Conservation (phyloP, 1,140 invertebrate species). For the Zaprionus ornatus region DNA sequence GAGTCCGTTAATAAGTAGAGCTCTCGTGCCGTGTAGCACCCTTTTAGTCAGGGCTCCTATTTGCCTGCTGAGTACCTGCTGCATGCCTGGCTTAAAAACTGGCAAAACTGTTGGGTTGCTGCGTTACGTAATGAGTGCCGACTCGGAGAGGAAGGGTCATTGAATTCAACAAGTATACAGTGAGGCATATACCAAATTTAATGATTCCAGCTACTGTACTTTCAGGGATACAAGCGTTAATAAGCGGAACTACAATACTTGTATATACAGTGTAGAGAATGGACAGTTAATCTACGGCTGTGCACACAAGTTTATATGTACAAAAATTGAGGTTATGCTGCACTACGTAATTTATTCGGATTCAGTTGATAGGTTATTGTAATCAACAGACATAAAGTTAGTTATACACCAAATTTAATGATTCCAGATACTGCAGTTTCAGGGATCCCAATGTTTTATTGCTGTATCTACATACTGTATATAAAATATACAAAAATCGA, state of each 20-base stretch:
- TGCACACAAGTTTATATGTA: no score
- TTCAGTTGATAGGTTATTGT: no score
- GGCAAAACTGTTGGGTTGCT: not conserved
- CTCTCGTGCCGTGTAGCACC: slow-evolving; percentile 14
- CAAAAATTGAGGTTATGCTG: no score
- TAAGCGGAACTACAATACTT: not conserved
- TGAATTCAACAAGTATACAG: not conserved
- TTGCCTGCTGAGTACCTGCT: not conserved
- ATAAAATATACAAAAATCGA: no score
- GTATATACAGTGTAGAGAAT: no score
- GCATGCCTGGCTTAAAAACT: not conserved
- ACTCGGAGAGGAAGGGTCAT: not conserved
- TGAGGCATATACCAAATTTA: not conserved
- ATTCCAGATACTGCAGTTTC: not conserved
- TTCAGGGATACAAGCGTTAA: not conserved
- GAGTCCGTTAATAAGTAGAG: slow-evolving; percentile 37
- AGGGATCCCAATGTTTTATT: not conserved
- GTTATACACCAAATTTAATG: not conserved
- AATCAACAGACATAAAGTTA: no score
- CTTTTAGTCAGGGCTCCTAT: not conserved
- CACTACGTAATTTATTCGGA: no score
- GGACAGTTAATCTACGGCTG: no score
- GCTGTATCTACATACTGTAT: no score
- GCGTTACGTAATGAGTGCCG: not conserved
- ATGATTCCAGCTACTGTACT: not conserved